phyloP scores from a whole-genome alignment of 2,113 vertebrate species.

The Ceyx margarethae region DNA sequence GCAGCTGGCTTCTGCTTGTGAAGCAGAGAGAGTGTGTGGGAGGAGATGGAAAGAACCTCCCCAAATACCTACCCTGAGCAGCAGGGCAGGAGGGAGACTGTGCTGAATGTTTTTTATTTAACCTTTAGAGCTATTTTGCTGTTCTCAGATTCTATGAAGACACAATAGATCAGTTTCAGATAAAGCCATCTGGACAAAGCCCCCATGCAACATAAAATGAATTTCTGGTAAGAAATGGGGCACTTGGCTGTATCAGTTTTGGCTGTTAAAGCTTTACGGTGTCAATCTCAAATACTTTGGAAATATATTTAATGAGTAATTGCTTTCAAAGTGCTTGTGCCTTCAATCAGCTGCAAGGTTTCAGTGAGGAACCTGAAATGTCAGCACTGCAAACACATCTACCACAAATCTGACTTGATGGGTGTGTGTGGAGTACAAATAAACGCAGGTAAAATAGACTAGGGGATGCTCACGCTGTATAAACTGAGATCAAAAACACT shows the following conservation, averaged over 20 bases:
- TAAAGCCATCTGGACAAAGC: background rate
- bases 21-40: constrained; percentile 35
- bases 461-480: background rate
- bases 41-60: constrained; percentile 31
- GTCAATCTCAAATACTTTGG: background rate
- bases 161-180: background rate
- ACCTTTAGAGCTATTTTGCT: constrained; percentile 29
- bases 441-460: background rate
- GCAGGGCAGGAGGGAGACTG: background rate
- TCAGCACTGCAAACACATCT: constrained; percentile 9
- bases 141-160: background rate
- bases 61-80: background rate
- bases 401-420: constrained; percentile 7
- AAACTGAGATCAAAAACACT: background rate
- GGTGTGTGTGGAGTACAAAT: constrained; percentile 26
- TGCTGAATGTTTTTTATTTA: background rate
- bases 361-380: constrained; percentile 21
- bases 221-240: background rate
- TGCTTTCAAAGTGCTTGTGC: background rate
- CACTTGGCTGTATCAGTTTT: background rate
- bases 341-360: background rate
- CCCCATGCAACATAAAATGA: background rate
- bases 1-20: constrained; percentile 38
- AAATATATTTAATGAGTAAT: background rate
- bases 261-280: background rate